These are phyloP conservation scores for Emydura subglobosa DNA, from an alignment of 2,113 vertebrate genomes.

Conservation along the genomic window DNA sequence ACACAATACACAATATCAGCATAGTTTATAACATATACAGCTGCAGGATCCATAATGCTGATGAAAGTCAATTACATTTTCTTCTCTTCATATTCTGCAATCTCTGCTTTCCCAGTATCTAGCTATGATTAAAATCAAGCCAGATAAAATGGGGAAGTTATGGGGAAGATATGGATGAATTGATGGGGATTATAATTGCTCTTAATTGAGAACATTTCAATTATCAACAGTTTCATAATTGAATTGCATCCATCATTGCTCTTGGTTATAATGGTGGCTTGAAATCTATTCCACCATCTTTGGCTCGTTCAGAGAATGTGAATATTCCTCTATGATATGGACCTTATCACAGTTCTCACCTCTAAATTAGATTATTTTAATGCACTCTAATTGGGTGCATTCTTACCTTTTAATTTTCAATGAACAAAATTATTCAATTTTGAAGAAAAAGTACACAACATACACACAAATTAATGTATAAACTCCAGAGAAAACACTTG, in stretches of 20 bases:
- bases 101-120: background rate
- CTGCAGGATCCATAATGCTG: background rate
- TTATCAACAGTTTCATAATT: background rate
- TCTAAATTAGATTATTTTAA: accelerated
- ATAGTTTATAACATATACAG: background rate
- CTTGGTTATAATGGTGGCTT: background rate
- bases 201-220: background rate
- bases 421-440: no score
- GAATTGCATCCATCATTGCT: conserved; percentile 3
- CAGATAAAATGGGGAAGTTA: background rate
- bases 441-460: no score
- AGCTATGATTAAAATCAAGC: background rate
- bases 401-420: background rate
- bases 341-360: background rate
- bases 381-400: accelerated
- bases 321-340: background rate
- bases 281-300: background rate
- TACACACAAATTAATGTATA: no score
- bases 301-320: background rate
- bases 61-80: background rate
- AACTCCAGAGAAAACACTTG: no score
- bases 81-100: background rate
- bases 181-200: background rate
- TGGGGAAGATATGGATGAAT: background rate
- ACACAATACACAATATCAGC: background rate